Evolutionary conservation across 2,888 invertebrate species (phyloP).

Genomic region (Spisula solida): DNA sequence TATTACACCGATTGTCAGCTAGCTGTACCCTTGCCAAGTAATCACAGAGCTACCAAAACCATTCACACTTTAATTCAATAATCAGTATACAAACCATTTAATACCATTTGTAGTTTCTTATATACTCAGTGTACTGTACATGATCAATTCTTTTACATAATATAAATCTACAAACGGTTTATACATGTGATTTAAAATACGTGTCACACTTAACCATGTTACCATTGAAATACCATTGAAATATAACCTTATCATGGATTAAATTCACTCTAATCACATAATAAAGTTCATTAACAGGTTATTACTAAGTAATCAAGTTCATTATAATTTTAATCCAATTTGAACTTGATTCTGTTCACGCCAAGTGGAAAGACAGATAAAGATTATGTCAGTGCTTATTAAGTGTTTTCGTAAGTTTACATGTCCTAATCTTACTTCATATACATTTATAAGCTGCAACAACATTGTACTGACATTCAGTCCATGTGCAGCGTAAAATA

Average conservation of each 20-base stretch:
- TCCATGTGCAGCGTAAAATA: too few species aligned
- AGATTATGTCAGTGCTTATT: too few species aligned
- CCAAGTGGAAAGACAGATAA: too few species aligned
- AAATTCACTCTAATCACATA: background rate
- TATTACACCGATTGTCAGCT: background rate
- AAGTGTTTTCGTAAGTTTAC: too few species aligned
- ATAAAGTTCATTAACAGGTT: constrained; percentile 13
- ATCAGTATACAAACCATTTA: background rate
- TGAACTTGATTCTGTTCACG: too few species aligned
- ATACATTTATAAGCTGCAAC: too few species aligned
- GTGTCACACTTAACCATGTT: background rate
- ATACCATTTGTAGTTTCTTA: background rate
- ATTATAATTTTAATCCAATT: too few species aligned
- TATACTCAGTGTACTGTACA: too few species aligned
- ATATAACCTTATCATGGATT: background rate
- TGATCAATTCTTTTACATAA: too few species aligned
- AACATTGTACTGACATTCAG: too few species aligned
- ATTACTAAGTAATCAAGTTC: background rate
- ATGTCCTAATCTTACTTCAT: too few species aligned
- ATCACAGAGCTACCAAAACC: background rate
- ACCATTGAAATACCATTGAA: background rate
- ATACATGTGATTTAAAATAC: background rate
- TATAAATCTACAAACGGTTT: background rate
- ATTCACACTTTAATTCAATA: background rate
- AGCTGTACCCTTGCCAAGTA: background rate